Percentiles rank a stretch among this genome's conserved stretches.
phyloP scores from a whole-genome alignment of 2,888 invertebrate species.

The Melikaiella ostensackeni region DNA sequence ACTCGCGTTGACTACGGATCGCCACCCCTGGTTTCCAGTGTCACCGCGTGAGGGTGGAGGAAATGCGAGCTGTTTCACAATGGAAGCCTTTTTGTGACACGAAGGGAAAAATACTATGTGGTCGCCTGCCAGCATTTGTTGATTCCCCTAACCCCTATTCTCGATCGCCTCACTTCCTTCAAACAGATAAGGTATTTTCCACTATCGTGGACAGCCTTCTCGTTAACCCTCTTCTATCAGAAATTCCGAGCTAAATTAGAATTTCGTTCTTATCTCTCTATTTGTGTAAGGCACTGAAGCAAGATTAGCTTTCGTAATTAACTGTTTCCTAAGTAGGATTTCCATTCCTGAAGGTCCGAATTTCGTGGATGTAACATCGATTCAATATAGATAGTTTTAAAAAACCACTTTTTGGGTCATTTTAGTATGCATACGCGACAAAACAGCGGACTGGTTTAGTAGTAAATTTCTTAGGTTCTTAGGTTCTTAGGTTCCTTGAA shows the following conservation, averaged over 20 bases:
- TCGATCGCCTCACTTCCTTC: constrained; percentile 28
- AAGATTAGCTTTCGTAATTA: not conserved
- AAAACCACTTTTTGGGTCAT: too few species aligned
- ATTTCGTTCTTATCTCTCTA: not conserved
- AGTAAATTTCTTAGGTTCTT: too few species aligned
- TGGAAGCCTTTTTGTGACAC: constrained; percentile 66
- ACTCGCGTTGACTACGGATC: constrained; percentile 71
- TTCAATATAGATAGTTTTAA: too few species aligned
- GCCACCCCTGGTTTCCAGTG: constrained; percentile 68
- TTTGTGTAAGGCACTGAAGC: not conserved
- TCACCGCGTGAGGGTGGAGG: constrained; percentile 69
- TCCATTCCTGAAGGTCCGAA: too few species aligned
- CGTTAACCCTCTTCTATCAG: constrained; percentile 27
- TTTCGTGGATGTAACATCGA: too few species aligned
- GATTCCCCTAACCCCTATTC: constrained; percentile 19
- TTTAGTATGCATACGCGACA: too few species aligned
- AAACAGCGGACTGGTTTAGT: too few species aligned
- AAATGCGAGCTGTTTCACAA: constrained; percentile 73
- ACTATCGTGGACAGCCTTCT: constrained; percentile 14
- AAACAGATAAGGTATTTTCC: constrained; percentile 32
- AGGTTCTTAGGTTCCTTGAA: too few species aligned
- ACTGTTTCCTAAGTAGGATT: not conserved
- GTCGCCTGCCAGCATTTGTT: constrained; percentile 23
- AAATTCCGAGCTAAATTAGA: constrained; percentile 21
- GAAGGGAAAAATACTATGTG: constrained; percentile 24